Evolutionary conservation across 1,140 invertebrate species (phyloP).

Genomic region (Eubasilissa regina): DNA sequence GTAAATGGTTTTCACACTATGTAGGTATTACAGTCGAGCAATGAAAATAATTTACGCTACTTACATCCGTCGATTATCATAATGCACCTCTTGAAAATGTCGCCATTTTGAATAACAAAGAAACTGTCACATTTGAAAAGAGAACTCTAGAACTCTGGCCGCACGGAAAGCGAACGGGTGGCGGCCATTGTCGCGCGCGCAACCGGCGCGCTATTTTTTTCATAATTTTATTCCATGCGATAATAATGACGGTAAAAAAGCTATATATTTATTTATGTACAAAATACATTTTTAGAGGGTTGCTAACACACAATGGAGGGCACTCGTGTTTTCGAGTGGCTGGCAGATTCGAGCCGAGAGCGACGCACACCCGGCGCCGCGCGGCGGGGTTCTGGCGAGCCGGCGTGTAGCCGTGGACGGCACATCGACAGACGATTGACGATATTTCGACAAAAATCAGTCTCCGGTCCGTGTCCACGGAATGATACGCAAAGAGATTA

Average conservation of each 20-base stretch:
- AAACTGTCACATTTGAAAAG: constrained; percentile 40
- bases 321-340: constrained; percentile 57
- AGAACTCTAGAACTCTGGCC: constrained; percentile 20
- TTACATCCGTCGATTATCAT: constrained; percentile 35
- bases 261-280: constrained; percentile 60
- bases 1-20: background rate
- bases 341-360: constrained; percentile 30
- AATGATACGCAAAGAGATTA: no score
- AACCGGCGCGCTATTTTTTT: constrained; percentile 29
- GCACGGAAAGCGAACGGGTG: constrained; percentile 43
- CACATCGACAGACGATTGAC: background rate
- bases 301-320: constrained; percentile 59
- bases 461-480: no score
- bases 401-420: background rate
- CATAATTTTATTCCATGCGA: constrained; percentile 52
- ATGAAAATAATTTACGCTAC: constrained; percentile 31
- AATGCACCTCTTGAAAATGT: constrained; percentile 41
- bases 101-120: constrained; percentile 46
- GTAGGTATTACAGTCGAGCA: constrained; percentile 18
- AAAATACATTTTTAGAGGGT: constrained; percentile 59
- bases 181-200: constrained; percentile 23
- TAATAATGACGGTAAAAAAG: constrained; percentile 59
- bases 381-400: background rate
- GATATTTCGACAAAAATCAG: background rate
- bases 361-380: constrained; percentile 52